These are phyloP conservation scores for Cynaeus angustus DNA, from an alignment of 2,888 invertebrate genomes.

Conservation along the genomic window DNA sequence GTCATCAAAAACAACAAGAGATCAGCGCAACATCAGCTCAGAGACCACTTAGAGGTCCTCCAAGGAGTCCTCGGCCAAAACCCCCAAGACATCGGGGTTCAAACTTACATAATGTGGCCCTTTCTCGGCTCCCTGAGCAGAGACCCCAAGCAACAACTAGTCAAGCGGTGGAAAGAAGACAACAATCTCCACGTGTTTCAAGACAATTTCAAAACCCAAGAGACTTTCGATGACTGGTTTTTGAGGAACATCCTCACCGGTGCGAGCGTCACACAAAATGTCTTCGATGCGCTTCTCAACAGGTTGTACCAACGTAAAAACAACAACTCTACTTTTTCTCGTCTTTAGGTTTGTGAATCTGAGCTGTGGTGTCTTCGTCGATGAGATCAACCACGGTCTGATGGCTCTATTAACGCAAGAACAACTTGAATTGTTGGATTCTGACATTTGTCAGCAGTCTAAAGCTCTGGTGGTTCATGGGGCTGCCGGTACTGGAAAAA, in stretches of 20 bases:
- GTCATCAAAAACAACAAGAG: slow-evolving; percentile 68
- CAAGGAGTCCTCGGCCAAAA: slow-evolving; percentile 54
- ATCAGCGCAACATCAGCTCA: slow-evolving; percentile 67
- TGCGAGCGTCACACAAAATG: slow-evolving; percentile 48
- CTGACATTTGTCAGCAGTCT: slow-evolving; percentile 56
- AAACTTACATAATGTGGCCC: slow-evolving; percentile 68
- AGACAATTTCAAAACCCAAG: slow-evolving; percentile 59
- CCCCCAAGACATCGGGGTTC: slow-evolving; percentile 55
- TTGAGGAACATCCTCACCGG: slow-evolving; percentile 55
- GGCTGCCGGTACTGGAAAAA: slow-evolving; percentile 70
- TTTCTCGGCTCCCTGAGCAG: slow-evolving; percentile 63
- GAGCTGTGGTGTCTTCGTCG: slow-evolving; percentile 68
- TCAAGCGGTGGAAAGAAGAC: slow-evolving; percentile 66
- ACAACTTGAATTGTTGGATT: slow-evolving; percentile 64
- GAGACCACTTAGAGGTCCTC: slow-evolving; percentile 67
- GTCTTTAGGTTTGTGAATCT: slow-evolving; percentile 67
- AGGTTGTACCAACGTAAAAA: slow-evolving; percentile 58
- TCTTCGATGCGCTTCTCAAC: slow-evolving; percentile 62
- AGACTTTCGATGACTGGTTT: slow-evolving; percentile 65
- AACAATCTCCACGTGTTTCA: slow-evolving; percentile 65
- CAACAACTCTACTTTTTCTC: slow-evolving; percentile 11
- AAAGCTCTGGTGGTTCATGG: slow-evolving; percentile 67
- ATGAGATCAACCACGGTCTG: slow-evolving; percentile 66
- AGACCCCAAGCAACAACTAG: slow-evolving; percentile 63
- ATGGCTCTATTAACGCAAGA: slow-evolving; percentile 66